These are phyloP conservation scores for Melitaea athalia DNA, from an alignment of 2,888 invertebrate genomes.

Conservation along the genomic window DNA sequence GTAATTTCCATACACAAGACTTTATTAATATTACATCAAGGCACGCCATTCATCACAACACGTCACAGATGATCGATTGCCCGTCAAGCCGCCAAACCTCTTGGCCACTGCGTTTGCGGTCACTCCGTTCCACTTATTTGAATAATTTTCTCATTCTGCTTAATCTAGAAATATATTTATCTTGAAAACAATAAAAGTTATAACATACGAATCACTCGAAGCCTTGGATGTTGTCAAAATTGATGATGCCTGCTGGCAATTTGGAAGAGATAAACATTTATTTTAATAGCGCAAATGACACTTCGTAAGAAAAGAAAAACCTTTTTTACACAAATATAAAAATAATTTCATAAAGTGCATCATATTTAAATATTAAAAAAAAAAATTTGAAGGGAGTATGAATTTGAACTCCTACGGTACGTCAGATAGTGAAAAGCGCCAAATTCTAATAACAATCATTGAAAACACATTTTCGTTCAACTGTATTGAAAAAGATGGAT, in stretches of 20 bases:
- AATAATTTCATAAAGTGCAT: no score
- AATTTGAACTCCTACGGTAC: not conserved
- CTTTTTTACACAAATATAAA: no score
- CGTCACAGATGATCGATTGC: constrained; percentile 60
- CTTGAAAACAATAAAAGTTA: not conserved
- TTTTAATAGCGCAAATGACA: no score
- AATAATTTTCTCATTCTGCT: constrained; percentile 2
- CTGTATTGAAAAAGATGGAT: not conserved
- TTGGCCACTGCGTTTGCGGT: constrained; percentile 31
- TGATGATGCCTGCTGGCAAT: no score
- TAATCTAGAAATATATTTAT: constrained; percentile 1
- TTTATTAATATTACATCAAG: constrained; percentile 52
- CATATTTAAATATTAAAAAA: no score
- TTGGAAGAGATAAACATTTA: no score
- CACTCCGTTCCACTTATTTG: constrained; percentile 16
- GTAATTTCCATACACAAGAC: constrained; percentile 44
- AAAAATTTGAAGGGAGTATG: no score
- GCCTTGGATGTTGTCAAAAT: not conserved
- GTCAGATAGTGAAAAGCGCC: not conserved
- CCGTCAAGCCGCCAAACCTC: constrained; percentile 33
- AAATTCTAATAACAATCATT: not conserved
- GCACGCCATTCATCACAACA: constrained; percentile 58
- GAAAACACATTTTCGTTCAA: not conserved
- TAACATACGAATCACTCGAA: not conserved
- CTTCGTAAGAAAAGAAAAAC: no score